Evolutionary conservation across 2,113 vertebrate species (phyloP).

Genomic region (Muntiacus muntjak): DNA sequence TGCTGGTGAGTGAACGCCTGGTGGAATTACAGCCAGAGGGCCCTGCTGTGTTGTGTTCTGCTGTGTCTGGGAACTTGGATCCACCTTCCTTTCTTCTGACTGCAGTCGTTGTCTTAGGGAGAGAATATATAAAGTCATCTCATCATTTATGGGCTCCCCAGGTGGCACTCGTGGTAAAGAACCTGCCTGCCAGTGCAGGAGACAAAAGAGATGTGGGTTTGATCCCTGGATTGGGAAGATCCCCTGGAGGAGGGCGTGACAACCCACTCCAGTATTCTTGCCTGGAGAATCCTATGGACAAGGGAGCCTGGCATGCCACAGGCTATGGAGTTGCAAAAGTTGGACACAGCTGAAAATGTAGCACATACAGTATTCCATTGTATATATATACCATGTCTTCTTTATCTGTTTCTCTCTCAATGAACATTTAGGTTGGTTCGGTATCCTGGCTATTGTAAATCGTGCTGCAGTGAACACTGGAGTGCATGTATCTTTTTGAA

Average conservation of each 20-base stretch:
- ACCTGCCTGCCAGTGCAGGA: background rate
- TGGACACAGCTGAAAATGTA: background rate
- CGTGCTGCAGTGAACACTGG: background rate
- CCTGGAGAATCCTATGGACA: background rate
- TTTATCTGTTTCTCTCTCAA: background rate
- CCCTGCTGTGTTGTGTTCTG: background rate
- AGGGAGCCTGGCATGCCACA: background rate
- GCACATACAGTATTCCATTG: fast-evolving
- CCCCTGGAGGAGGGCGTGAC: background rate
- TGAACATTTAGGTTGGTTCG: background rate
- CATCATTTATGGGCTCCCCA: background rate
- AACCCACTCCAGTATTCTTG: background rate
- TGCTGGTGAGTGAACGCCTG: constrained; percentile 9
- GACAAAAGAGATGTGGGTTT: background rate
- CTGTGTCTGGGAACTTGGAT: background rate
- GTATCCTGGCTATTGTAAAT: background rate
- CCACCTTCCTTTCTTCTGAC: background rate
- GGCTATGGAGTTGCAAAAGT: background rate
- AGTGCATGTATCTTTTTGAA: background rate
- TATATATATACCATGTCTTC: background rate
- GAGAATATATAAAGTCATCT: background rate
- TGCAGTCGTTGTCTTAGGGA: background rate
- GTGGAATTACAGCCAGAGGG: background rate
- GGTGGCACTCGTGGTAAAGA: background rate
- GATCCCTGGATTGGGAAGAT: background rate